Evolutionary conservation across 1,140 invertebrate genomes (phyloP), one percentile per base, ranked within the genome.

Genomic region (Atta texana): DNA sequence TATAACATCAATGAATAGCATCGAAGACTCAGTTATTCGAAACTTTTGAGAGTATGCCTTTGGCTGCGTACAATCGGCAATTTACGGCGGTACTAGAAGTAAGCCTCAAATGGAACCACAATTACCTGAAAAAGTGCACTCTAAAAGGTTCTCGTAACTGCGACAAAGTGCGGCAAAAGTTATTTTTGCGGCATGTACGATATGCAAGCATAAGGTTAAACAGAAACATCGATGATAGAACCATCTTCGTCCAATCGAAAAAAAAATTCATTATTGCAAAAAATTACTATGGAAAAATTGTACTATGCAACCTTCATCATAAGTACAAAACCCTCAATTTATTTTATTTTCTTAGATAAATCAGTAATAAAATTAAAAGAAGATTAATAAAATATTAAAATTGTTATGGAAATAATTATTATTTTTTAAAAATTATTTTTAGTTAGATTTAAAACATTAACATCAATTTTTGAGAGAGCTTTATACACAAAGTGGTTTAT

Each of bases 101-200:
- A 81, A 81, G 78, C 53, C 78, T 81, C 78, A 81, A 81, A 81
- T 81, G 78, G 78, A 81, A 71, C 78, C 78, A 81, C 78, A 71
- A 81, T 81, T 81, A 81, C 71, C 64, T 71, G 51, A 21, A 71
- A 71, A 81, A 81, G 53, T 81, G 78, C 66, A 66, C 64, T 71
- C 71, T 81, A 81, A 81, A 81, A 81, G 78, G 78, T 68, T 34
- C 53, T 71, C 34, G 51, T 57, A 71, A 55, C 31, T 21, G 21
- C 16, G 49, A 28, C 31, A 81, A 57, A 81, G 78, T 71, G 78
- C 31, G 34, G 16, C 14, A 71, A 44, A 39, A 34, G 21, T 59
- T 71, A 81, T 81, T 71, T 71, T 53, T 71, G 64, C 51, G 63
- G 10, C 51, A 49, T 10, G 66, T 71, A 16, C 78, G 34, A 59